A percentile compares a stretch with the other conserved stretches of the same genome.
phyloP scores from a whole-genome alignment of 2,113 vertebrate species.

The Mirounga angustirostris region DNA sequence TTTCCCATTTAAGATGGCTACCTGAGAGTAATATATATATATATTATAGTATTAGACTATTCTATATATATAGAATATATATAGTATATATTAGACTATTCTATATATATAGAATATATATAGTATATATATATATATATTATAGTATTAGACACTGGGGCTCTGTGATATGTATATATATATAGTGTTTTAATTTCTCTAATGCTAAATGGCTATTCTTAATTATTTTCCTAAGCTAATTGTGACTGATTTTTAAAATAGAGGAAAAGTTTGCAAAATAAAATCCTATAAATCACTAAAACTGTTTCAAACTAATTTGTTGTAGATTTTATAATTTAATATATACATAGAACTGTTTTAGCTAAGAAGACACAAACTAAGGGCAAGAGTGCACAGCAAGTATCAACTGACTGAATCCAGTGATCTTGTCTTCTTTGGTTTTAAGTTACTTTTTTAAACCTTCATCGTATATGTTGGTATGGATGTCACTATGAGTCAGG shows the following conservation, averaged over 20 bases:
- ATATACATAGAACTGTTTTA: not conserved
- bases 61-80: too few relatives aligned
- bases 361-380: not conserved
- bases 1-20: not conserved
- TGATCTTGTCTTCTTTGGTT: not conserved
- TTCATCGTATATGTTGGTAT: not conserved
- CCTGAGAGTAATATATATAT: not conserved
- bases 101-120: too few relatives aligned
- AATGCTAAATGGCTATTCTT: not conserved
- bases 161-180: not conserved
- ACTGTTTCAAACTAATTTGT: not conserved
- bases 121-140: too few relatives aligned
- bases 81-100: too few relatives aligned
- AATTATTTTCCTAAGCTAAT: not conserved
- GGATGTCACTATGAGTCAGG: not conserved
- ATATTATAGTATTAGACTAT: too few relatives aligned
- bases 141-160: too few relatives aligned
- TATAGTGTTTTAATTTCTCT: not conserved
- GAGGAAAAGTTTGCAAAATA: not conserved
- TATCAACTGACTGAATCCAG: not conserved
- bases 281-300: not conserved
- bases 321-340: not conserved
- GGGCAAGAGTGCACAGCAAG: not conserved
- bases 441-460: not conserved
- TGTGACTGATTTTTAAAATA: not conserved